Evolutionary conservation across 2,113 vertebrate genomes (phyloP).

Genomic region (Philantomba maxwellii): DNA sequence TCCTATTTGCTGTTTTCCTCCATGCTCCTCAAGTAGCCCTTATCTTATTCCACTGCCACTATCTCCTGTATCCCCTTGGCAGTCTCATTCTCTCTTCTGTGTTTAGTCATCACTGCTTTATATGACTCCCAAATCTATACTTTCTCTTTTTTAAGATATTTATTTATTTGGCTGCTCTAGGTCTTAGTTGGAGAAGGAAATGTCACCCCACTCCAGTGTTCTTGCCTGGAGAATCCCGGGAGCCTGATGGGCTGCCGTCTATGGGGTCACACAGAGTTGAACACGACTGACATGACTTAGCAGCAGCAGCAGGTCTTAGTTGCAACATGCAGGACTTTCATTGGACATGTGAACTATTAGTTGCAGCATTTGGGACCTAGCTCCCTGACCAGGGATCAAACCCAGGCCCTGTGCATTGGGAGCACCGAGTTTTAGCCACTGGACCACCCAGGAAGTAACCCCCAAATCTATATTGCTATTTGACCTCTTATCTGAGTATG

Average conservation of each 20-base stretch:
- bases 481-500: background rate
- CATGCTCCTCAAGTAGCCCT: background rate
- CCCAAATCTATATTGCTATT: background rate
- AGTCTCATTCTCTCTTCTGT: background rate
- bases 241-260: too few species aligned
- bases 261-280: too few species aligned
- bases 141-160: background rate
- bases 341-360: background rate
- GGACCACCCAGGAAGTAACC: background rate
- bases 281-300: too few species aligned
- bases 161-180: background rate
- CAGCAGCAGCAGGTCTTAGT: background rate
- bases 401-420: background rate
- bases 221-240: too few species aligned
- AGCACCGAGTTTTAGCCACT: background rate
- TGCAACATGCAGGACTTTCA: background rate
- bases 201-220: too few species aligned
- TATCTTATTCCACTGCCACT: background rate
- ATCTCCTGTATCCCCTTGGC: fast-evolving
- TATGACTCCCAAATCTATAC: too few species aligned
- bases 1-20: background rate
- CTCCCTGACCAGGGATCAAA: background rate
- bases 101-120: background rate
- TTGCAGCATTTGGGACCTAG: background rate
- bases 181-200: background rate